These are phyloP conservation scores for Diprion similis DNA, from an alignment of 1,140 invertebrate species.

Conservation along the genomic window DNA sequence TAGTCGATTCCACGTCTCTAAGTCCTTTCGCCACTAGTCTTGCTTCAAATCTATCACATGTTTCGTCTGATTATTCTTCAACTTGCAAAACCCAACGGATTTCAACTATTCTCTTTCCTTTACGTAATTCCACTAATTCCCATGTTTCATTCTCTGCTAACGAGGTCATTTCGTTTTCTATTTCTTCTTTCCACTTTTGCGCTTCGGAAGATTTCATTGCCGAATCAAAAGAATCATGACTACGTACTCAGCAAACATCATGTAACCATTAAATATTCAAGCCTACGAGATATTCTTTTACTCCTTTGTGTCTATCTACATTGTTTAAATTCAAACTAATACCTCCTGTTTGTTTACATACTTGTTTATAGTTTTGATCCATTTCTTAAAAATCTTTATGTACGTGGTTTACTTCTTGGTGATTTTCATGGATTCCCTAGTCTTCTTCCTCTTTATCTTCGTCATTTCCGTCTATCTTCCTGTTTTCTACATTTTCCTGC, in stretches of 20 bases:
- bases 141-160: slow-evolving; percentile 17
- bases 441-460: background rate
- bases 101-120: background rate
- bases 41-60: slow-evolving; percentile 30
- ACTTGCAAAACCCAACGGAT: slow-evolving; percentile 23
- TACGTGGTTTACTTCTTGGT: background rate
- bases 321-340: no score
- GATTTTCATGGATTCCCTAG: background rate
- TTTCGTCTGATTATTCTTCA: slow-evolving; percentile 7
- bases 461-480: background rate
- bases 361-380: background rate
- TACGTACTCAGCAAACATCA: background rate
- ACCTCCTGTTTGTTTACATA: no score
- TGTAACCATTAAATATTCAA: slow-evolving; percentile 12
- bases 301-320: no score
- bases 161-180: slow-evolving; percentile 20
- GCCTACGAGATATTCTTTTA: no score
- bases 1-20: slow-evolving; percentile 39
- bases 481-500: background rate
- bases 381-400: background rate
- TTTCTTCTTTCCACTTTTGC: background rate
- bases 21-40: slow-evolving; percentile 35
- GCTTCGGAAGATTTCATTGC: slow-evolving; percentile 13
- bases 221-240: slow-evolving; percentile 6
- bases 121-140: slow-evolving; percentile 16